Percentiles rank a stretch among this genome's conserved stretches.
phyloP scores from a whole-genome alignment of 2,797 vertebrate species.

The Falco novaeseelandiae region DNA sequence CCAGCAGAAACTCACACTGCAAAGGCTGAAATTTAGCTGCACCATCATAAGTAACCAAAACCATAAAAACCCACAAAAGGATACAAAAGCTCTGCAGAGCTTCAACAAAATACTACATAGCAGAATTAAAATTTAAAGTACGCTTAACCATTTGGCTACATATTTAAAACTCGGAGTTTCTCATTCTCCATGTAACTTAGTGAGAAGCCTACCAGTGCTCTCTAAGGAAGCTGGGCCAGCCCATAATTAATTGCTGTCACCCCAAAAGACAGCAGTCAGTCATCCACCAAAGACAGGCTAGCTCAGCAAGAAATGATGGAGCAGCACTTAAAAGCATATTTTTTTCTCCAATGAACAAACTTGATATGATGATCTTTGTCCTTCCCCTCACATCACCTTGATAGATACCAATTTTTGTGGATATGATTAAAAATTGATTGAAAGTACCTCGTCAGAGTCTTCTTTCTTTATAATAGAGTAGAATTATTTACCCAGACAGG shows the following conservation, averaged over 20 bases:
- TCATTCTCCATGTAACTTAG: background rate
- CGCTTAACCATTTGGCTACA: rapidly evolving
- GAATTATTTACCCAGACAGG: slow-evolving; percentile 46
- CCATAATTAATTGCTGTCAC: background rate
- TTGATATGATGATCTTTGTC: slow-evolving; percentile 12
- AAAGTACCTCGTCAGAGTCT: background rate
- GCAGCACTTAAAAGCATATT: background rate
- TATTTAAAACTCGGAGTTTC: background rate
- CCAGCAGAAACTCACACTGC: background rate
- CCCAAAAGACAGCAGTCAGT: background rate
- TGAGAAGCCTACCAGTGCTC: background rate
- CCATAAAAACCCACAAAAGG: rapidly evolving
- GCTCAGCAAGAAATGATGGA: slow-evolving; percentile 16
- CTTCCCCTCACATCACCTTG: slow-evolving; percentile 3
- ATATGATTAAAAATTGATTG: slow-evolving; percentile 48
- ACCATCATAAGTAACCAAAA: background rate
- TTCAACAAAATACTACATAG: background rate
- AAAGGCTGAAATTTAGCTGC: background rate
- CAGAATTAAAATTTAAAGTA: background rate
- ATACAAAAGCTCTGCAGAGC: background rate
- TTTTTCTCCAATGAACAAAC: slow-evolving; percentile 20
- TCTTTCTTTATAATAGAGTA: background rate
- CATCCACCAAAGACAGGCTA: background rate
- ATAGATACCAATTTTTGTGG: background rate
- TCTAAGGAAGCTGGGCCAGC: background rate